Conservation (phyloP, 2,888 invertebrate species). For the Unio delphinus region DNA sequence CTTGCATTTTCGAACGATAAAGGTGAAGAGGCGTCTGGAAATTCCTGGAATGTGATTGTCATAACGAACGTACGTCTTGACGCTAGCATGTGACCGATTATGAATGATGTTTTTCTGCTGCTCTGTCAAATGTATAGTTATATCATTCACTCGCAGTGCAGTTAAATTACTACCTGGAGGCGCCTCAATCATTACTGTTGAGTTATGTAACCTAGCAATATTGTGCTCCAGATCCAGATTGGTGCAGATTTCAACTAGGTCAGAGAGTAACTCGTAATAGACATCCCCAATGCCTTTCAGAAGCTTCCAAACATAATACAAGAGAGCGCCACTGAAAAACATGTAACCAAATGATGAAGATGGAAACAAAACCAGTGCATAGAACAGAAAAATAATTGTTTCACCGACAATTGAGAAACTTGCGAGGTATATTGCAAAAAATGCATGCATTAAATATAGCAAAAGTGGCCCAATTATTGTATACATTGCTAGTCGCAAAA, state of each 20-base stretch:
- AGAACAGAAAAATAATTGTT: constrained; percentile 13
- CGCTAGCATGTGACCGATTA: too few species aligned
- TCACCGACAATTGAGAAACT: constrained; percentile 18
- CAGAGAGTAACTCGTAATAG: constrained; percentile 19
- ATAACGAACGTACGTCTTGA: neutral
- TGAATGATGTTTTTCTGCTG: too few species aligned
- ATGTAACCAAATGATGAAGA: constrained; percentile 21
- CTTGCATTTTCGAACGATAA: constrained; percentile 4
- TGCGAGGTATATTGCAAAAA: constrained; percentile 1
- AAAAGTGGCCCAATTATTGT: too few species aligned
- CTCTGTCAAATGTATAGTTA: too few species aligned
- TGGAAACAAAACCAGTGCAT: constrained; percentile 19
- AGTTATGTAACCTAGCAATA: constrained; percentile 2
- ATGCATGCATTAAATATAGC: too few species aligned
- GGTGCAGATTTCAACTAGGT: constrained; percentile 11
- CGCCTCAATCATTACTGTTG: constrained; percentile 5
- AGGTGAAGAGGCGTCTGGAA: constrained; percentile 8
- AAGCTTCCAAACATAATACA: constrained; percentile 17
- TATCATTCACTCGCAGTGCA: too few species aligned
- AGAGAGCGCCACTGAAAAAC: constrained; percentile 14
- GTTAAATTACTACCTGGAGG: too few species aligned
- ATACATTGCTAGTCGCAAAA: too few species aligned
- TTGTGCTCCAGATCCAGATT: constrained; percentile 6
- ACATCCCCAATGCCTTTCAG: constrained; percentile 10
- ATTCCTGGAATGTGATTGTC: constrained; percentile 13